Base-by-base conservation (phyloP, 1,140 invertebrate genomes). In the Drosophila gunungcola region DNA sequence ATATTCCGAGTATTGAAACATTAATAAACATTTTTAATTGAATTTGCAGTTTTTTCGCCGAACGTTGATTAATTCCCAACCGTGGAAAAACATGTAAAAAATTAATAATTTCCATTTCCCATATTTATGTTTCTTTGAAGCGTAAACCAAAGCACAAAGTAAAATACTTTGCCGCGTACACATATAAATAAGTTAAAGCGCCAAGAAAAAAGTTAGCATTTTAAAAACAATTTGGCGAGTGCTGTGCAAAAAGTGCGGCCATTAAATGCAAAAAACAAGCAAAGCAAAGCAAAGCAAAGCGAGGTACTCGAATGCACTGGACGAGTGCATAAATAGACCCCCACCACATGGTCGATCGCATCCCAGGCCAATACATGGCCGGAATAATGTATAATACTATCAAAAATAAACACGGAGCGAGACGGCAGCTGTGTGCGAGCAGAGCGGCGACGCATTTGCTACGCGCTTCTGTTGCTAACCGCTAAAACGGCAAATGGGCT, bases 211-310 rank as follows among this genome's bases (percentile, higher is more conserved):
- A 84, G 46, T 76, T 85, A 74, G 79, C 63, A 48, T 76, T 83
- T 89, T 65, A 83, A 83, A 76, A 86, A 86, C 79, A 89, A 89
- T 83, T 86, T 89, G 48, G 54, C 29, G 63, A 84, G 69, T 81
- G 67, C 43, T 45, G 39, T 4, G 38, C 16, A 62, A 60, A 74
- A 78, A 75, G 54, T 69, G 45, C 51, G 76, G 64, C 65, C 49
- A 86, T 83, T 61, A 63, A 62, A 58, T 55, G 55, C 39, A 62
- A 82, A 68, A 81, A 82, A 64, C 67, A 52, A 62, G 63, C 55
- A 88, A 74, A 78, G 67, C 80, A 80, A 89, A 89, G 77, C 84
- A 89, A 80, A 89, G 67, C 80, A 80, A 89, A 89, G 73, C 84
- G 89, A 80, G 84, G 69, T 68, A 77, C 83, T 89, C 78, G 46